These are phyloP conservation scores for Tubiluchus corallicola DNA, from an alignment of 2,888 invertebrate species.

Conservation along the genomic window DNA sequence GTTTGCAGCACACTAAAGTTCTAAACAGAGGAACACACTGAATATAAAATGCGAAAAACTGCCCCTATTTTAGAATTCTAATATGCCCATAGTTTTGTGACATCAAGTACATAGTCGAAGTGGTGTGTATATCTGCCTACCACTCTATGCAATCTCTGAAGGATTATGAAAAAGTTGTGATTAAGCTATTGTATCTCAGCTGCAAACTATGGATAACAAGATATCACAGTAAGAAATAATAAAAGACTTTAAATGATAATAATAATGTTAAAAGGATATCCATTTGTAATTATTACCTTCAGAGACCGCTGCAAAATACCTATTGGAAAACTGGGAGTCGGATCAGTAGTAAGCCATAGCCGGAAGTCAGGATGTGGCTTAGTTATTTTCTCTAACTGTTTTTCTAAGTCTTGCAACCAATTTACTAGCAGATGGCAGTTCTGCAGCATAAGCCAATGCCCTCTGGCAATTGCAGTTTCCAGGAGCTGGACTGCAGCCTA, in stretches of 20 bases:
- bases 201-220: too few species aligned
- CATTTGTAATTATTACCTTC: conserved; percentile 35
- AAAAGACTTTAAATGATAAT: neutral
- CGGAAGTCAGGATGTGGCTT: conserved; percentile 77
- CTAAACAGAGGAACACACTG: too few species aligned
- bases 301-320: conserved; percentile 66
- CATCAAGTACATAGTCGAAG: too few species aligned
- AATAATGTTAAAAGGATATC: neutral
- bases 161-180: too few species aligned
- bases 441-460: conserved; percentile 79
- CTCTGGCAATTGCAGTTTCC: conserved; percentile 34
- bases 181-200: too few species aligned
- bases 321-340: conserved; percentile 66
- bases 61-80: too few species aligned
- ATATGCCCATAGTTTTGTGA: too few species aligned
- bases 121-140: too few species aligned
- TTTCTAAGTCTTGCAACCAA: conserved; percentile 62
- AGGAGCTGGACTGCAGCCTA: conserved; percentile 43
- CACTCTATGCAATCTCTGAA: too few species aligned
- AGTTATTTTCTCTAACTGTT: conserved; percentile 53
- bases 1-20: too few species aligned
- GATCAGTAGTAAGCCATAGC: conserved; percentile 80
- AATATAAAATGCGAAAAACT: too few species aligned
- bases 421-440: conserved; percentile 69
- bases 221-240: neutral